Base-by-base conservation (phyloP, 2,888 invertebrate genomes). In the Drosophila lutescens region DNA sequence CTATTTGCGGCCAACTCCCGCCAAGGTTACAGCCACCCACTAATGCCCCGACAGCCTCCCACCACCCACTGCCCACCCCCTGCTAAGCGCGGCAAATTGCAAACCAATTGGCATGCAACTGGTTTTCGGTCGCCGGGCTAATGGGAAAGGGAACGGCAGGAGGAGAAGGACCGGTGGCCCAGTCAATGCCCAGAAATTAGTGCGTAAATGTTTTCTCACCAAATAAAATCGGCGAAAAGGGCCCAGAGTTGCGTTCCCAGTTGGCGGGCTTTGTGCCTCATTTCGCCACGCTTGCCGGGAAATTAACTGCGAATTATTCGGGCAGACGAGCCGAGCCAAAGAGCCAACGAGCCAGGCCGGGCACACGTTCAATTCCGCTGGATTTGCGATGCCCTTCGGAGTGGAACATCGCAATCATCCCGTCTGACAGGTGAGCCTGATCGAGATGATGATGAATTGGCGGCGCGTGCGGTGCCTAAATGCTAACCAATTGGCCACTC, bases 161-260 rank as follows among this genome's bases (percentile, higher is more conserved):
- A 17, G 67, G 43, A 17, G 23, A 23, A 23, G 32, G 41, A 26
- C 30, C 32, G 8, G 17, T 17, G 40, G 65, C 40, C 54, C 65
- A 63, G 65, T 66, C 65, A 63, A 59, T 66, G 73, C 55, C 77
- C 78, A 78, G 75, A 88, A 89, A 89, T 90, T 87, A 88, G 90
- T 89, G 88, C 88, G 90, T 89, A 90, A 91, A 90, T 90, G 90
- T 90, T 90, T 90, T 90, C 90, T 90, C 90, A 91, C 90, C 90
- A 90, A 90, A 90, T 89, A 91, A 90, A 90, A 82, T 77, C 51
- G 49, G 55, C 58, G 50, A 47, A 49, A 49, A 51, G 40, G 57
- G 57, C 36, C 49, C 26, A 26, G 50, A 63, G 53, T 44, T 51
- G 46, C 41, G 44, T 30, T n/a, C 26, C 46, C 50, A 62, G 65